Percentiles rank a stretch among this genome's conserved stretches.
Evolutionary conservation across 2,113 vertebrate species (phyloP).

Genomic region (Macroglossus sobrinus): DNA sequence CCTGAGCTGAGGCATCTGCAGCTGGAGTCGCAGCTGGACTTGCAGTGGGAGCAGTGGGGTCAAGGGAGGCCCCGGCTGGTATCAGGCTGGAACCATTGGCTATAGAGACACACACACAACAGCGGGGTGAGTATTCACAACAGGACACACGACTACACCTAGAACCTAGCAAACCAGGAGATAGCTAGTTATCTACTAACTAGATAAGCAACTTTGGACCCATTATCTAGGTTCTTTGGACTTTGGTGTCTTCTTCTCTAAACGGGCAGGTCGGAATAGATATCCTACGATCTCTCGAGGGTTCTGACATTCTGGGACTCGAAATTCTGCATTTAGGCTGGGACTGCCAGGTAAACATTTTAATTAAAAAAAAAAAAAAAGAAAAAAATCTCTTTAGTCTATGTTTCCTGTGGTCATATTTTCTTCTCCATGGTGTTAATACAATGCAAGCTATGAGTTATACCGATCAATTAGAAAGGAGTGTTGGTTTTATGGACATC

Average conservation of each 20-base stretch:
- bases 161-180: background rate
- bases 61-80: background rate
- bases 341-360: background rate
- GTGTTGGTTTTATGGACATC: background rate
- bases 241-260: background rate
- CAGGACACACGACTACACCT: background rate
- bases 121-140: background rate
- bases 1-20: conserved; percentile 51
- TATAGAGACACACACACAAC: conserved; percentile 37
- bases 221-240: background rate
- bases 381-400: background rate
- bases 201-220: background rate
- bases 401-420: background rate
- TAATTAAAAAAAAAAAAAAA: background rate
- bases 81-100: background rate
- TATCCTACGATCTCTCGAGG: background rate
- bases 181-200: background rate
- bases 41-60: conserved; percentile 13
- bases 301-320: background rate
- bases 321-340: background rate
- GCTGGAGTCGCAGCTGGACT: conserved; percentile 45
- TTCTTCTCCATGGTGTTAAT: background rate
- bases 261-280: background rate
- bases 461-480: background rate
- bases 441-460: background rate